These are phyloP conservation scores for Hypomecis atomaria DNA, from an alignment of 2,888 invertebrate species.

Conservation along the genomic window DNA sequence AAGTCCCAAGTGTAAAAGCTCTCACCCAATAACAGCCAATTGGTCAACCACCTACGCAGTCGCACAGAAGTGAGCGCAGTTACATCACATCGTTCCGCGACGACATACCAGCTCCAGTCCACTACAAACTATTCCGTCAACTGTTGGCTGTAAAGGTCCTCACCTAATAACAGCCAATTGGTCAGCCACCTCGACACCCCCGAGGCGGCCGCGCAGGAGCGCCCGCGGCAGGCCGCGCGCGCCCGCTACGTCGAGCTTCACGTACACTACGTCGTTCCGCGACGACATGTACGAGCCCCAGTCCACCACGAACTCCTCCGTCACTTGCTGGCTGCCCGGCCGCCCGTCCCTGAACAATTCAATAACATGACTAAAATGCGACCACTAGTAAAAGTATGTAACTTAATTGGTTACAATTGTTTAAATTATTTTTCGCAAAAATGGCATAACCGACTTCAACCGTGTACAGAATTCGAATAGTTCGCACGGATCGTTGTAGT, in stretches of 20 bases:
- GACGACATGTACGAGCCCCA: conserved; percentile 98
- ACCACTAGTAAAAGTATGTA: no score
- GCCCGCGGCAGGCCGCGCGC: conserved; percentile 92
- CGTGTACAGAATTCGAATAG: no score
- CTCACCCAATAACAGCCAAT: no score
- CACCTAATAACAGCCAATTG: conserved; percentile 93
- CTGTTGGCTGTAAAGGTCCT: conserved; percentile 2
- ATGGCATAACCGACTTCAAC: no score
- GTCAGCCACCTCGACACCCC: conserved; percentile 96
- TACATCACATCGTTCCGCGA: no score
- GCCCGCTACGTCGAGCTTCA: conserved; percentile 95
- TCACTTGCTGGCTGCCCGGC: conserved; percentile 95
- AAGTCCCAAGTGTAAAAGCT: no score
- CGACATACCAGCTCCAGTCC: no score
- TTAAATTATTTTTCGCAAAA: no score
- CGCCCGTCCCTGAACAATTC: conserved; percentile 90
- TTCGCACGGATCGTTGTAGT: no score
- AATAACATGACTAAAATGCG: not conserved
- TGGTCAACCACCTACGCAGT: no score
- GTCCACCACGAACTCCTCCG: conserved; percentile 93
- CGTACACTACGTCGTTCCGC: conserved; percentile 95
- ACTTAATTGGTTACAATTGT: no score
- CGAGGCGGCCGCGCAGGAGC: conserved; percentile 92
- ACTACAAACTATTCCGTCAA: not conserved
- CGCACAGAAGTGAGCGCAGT: no score